Base-by-base conservation (phyloP, 2,888 invertebrate genomes). In the Melinaea marsaeus region DNA sequence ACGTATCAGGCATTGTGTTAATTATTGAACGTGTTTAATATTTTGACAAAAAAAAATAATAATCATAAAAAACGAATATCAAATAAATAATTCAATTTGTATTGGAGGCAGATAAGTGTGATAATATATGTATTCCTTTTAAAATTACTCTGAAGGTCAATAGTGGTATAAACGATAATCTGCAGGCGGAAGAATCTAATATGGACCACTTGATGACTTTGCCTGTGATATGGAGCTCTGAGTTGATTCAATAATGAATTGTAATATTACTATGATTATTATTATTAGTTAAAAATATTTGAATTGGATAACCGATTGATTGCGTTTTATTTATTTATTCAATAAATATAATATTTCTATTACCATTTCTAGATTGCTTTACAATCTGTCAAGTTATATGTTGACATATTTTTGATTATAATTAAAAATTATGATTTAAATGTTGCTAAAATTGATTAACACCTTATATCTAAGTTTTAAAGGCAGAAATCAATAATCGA, bases 121-220 rank as follows among this genome's bases (percentile, higher is more conserved):
- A 56, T 64, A 62, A 56, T 62, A 56, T 62, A 58, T 46, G 33
- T 60, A 59, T 62, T 61, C 57, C 48, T 57, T 47, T 66, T 67
- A 60, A 70, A 70, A 62, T 57, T 64, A 65, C 51, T 56, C 46
- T 47, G 65, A 70, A 69, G 70, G 70, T 61, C 64, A 64, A 59
- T 60, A 65, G 62, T 57, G 57, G 62, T 62, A 46, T 65, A 62
- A 59, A 46, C 58, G 57, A 64, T 64, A 68, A 65, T 59, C 63
- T 55, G 51, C 58, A 63, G 64, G 64, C 70, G 70, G 70, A 70
- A 69, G 67, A 69, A 57, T 60, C 62, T 69, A 70, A 69, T 70
- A 70, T 61, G 64, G 47, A 57, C 69, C 70, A 70, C 67, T 70
- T 64, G 67, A 65, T 70, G 66, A 70, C 59, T 63, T 67, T 61